These are phyloP conservation scores for Balaeniceps rex DNA, from an alignment of 2,113 vertebrate genomes.

Conservation along the genomic window DNA sequence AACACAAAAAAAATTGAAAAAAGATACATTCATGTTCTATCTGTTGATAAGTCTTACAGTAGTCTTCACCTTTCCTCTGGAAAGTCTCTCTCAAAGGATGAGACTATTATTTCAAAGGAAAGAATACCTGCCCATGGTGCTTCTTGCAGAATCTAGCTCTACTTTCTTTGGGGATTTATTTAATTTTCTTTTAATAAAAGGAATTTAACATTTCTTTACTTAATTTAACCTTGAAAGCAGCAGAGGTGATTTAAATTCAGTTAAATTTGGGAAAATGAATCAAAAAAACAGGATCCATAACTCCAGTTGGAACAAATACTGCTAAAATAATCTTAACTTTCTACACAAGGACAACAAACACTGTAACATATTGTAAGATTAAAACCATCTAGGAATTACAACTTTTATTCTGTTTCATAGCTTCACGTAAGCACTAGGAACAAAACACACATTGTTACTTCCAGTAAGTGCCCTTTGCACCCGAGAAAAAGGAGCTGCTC, in stretches of 20 bases:
- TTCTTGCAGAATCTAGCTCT: neutral
- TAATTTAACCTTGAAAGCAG: neutral
- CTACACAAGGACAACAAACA: neutral
- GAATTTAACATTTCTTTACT: neutral
- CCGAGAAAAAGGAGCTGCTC: neutral
- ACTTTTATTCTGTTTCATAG: neutral
- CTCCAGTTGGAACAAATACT: neutral
- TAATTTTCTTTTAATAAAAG: neutral
- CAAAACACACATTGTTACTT: neutral
- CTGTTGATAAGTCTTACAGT: neutral
- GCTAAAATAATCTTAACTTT: neutral
- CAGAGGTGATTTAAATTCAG: neutral
- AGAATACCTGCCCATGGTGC: neutral
- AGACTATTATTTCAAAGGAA: neutral
- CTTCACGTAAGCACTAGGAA: neutral
- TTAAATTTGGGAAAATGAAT: neutral
- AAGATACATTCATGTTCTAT: neutral
- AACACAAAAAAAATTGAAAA: neutral
- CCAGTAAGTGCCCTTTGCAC: neutral
- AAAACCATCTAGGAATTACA: neutral
- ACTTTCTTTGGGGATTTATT: neutral
- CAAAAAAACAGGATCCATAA: neutral
- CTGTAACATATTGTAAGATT: neutral
- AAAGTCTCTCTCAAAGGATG: neutral
- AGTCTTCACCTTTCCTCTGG: neutral